phyloP scores from a whole-genome alignment of 2,797 vertebrate genomes.

The Meda fulgida region DNA sequence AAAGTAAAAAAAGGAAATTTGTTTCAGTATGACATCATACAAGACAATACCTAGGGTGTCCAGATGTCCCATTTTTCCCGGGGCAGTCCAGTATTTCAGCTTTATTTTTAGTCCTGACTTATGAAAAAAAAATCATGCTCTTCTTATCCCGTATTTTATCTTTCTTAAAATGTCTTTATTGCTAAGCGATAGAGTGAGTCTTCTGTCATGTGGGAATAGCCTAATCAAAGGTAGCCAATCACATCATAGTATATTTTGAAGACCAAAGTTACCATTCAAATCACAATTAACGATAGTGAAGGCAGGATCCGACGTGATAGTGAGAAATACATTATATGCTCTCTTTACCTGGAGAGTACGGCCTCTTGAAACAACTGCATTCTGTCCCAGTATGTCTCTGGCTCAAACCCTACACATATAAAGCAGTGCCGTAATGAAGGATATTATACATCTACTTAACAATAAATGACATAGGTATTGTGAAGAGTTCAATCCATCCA shows the following conservation, averaged over 20 bases:
- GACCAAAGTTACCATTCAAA: too few species aligned
- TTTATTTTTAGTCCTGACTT: too few species aligned
- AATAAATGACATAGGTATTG: background rate
- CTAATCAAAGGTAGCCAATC: too few species aligned
- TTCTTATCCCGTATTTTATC: too few species aligned
- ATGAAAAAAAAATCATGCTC: too few species aligned
- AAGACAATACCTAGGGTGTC: background rate
- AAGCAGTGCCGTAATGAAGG: background rate
- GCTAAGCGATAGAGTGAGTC: too few species aligned
- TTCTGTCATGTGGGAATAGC: too few species aligned
- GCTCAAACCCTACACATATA: slow-evolving; percentile 86
- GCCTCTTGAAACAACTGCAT: slow-evolving; percentile 98
- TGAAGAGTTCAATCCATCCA: background rate
- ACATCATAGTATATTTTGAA: too few species aligned
- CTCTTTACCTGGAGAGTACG: slow-evolving; percentile 87
- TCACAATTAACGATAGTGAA: too few species aligned
- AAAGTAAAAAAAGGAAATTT: background rate
- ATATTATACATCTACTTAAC: background rate
- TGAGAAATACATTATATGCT: background rate
- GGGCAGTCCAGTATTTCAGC: too few species aligned
- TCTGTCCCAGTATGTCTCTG: slow-evolving; percentile 96
- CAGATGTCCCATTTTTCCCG: too few species aligned
- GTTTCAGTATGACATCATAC: background rate
- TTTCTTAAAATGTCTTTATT: too few species aligned
- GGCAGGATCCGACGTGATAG: background rate